Percentiles rank a stretch among this genome's conserved stretches.
These are phyloP conservation scores for Drosophila carrolli DNA, from an alignment of 1,140 invertebrate species.

Conservation along the genomic window DNA sequence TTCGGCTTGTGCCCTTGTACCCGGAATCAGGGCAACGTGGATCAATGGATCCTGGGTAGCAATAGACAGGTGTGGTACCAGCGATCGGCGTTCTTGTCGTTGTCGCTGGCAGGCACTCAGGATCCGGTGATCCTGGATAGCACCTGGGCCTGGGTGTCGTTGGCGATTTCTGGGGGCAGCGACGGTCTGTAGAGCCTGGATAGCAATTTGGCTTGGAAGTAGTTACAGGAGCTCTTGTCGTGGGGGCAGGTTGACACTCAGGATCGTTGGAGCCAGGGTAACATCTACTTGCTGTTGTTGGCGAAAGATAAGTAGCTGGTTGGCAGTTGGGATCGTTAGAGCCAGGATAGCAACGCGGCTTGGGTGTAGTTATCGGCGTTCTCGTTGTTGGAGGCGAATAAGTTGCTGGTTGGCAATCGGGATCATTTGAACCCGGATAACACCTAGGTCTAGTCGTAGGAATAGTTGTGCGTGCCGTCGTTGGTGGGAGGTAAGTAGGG, in stretches of 20 bases:
- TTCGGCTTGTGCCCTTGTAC: constrained; percentile 85
- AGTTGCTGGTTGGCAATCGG: constrained; percentile 84
- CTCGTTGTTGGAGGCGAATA: constrained; percentile 57
- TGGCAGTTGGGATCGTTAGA: constrained; percentile 81
- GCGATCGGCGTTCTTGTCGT: constrained; percentile 76
- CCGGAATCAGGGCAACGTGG: constrained; percentile 86
- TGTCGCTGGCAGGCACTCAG: constrained; percentile 51
- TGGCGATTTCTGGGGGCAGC: constrained; percentile 42
- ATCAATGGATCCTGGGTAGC: constrained; percentile 87
- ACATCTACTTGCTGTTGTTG: constrained; percentile 18
- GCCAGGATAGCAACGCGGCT: constrained; percentile 76
- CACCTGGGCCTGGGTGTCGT: constrained; percentile 41
- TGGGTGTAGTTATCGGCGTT: constrained; percentile 18
- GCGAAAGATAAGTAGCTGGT: constrained; percentile 34
- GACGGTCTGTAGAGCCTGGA: constrained; percentile 33
- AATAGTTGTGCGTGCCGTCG: constrained; percentile 19
- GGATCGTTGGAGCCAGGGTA: constrained; percentile 67
- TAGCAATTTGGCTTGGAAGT: constrained; percentile 24
- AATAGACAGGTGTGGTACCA: constrained; percentile 84
- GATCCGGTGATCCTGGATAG: constrained; percentile 83
- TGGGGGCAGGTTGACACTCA: constrained; percentile 55
- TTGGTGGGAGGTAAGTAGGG: constrained; percentile 18
- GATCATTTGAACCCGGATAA: constrained; percentile 84
- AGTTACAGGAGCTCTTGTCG: constrained; percentile 4
- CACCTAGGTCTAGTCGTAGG: constrained; percentile 56